Conservation (phyloP, 2,113 vertebrate genomes). For the Rallus limicola region DNA sequence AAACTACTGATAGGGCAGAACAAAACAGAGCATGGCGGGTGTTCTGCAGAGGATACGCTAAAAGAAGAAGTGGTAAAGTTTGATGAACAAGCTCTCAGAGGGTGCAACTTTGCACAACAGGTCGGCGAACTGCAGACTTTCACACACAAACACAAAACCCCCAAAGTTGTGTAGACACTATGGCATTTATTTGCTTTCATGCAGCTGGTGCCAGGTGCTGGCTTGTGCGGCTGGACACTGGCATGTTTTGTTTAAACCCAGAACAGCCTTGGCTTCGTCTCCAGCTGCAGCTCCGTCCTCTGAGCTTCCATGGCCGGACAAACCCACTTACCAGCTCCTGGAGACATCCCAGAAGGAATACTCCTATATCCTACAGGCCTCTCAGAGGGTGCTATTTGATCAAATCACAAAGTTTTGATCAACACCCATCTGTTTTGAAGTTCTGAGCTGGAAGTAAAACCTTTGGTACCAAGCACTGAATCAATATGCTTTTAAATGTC, state of each 20-base stretch:
- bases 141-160: not conserved
- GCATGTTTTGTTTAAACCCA: slow-evolving; percentile 16
- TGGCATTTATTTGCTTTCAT: not conserved
- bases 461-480: not conserved
- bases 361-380: not conserved
- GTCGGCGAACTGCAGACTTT: not conserved
- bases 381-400: not conserved
- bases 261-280: not conserved
- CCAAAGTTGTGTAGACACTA: not conserved
- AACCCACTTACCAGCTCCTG: not conserved
- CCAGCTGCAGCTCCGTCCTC: not conserved
- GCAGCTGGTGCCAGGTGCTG: slow-evolving; percentile 48
- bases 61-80: slow-evolving; percentile 38
- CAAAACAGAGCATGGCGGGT: fast-evolving
- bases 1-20: not conserved
- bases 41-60: not conserved
- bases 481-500: not conserved
- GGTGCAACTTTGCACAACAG: not conserved
- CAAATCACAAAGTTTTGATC: not conserved
- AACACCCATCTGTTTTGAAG: not conserved
- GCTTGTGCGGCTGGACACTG: not conserved
- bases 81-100: not conserved
- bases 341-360: not conserved
- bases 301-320: not conserved
- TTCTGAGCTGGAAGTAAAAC: not conserved